These are phyloP conservation scores for Catharus bicknelli DNA, from an alignment of 2,113 vertebrate genomes.

Conservation along the genomic window DNA sequence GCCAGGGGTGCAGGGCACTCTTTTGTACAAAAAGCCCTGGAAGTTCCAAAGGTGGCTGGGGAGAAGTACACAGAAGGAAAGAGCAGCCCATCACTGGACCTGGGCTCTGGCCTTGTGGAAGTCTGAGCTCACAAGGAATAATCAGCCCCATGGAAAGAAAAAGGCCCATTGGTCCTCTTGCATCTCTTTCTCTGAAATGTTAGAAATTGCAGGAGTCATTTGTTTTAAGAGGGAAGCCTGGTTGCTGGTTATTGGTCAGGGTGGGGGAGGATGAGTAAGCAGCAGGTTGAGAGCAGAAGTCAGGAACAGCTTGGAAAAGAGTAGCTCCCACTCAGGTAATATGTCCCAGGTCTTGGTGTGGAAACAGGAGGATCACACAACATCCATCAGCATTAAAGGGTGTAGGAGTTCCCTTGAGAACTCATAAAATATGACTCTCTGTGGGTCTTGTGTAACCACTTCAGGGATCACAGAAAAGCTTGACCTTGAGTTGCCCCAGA, in stretches of 20 bases:
- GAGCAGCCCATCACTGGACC: neutral
- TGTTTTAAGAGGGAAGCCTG: neutral
- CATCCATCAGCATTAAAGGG: neutral
- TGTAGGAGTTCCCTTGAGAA: neutral
- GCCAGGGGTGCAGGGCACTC: neutral
- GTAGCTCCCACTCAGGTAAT: neutral
- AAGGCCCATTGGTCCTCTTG: rapidly evolving
- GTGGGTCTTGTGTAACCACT: rapidly evolving
- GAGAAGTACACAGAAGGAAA: neutral
- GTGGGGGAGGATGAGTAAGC: neutral
- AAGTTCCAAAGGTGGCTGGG: neutral
- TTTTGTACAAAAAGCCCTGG: neutral
- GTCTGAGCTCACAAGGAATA: neutral
- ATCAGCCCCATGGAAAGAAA: neutral
- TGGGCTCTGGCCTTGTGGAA: neutral
- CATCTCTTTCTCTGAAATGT: neutral
- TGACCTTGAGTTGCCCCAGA: neutral
- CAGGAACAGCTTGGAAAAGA: neutral
- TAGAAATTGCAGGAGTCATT: neutral
- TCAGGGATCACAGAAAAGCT: neutral
- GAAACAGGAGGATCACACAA: neutral
- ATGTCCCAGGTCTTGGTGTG: neutral
- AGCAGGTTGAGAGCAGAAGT: neutral
- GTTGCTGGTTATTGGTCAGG: neutral
- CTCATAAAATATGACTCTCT: neutral